phyloP scores from a whole-genome alignment of 2,113 vertebrate genomes.

The Copsychus sechellarum region DNA sequence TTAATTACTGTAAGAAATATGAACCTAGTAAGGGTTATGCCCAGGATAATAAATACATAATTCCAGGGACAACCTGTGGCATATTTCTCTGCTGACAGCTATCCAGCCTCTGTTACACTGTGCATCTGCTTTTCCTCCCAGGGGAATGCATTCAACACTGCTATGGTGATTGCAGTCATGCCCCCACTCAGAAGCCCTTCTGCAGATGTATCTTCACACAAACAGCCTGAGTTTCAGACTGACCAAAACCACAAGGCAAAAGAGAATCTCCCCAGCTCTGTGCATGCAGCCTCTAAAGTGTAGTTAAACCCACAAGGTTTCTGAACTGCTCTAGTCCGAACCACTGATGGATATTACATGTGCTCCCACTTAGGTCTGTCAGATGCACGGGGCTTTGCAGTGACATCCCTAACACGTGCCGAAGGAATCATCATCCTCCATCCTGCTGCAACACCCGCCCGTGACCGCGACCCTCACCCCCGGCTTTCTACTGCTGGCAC shows the following conservation, averaged over 20 bases:
- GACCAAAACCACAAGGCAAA: neutral
- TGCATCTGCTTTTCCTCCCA: slow-evolving; percentile 31
- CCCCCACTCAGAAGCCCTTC: neutral
- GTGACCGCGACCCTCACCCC: neutral
- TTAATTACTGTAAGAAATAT: slow-evolving; percentile 46
- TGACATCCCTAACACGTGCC: neutral
- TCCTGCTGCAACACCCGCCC: neutral
- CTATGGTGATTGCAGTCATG: neutral
- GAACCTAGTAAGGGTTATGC: neutral
- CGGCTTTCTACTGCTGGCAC: neutral
- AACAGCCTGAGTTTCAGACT: neutral
- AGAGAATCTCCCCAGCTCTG: neutral
- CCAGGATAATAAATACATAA: neutral
- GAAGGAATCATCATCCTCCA: neutral
- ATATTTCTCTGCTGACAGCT: neutral
- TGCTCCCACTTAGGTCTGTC: neutral
- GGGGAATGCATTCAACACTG: neutral
- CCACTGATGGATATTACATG: rapidly evolving
- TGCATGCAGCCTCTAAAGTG: neutral
- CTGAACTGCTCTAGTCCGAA: neutral
- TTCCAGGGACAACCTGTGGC: neutral
- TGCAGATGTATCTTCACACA: neutral
- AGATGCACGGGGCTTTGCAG: neutral
- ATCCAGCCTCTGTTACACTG: neutral
- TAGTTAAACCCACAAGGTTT: neutral